Evolutionary conservation across 2,797 vertebrate species (phyloP).

Genomic region (Poeciliopsis turneri): DNA sequence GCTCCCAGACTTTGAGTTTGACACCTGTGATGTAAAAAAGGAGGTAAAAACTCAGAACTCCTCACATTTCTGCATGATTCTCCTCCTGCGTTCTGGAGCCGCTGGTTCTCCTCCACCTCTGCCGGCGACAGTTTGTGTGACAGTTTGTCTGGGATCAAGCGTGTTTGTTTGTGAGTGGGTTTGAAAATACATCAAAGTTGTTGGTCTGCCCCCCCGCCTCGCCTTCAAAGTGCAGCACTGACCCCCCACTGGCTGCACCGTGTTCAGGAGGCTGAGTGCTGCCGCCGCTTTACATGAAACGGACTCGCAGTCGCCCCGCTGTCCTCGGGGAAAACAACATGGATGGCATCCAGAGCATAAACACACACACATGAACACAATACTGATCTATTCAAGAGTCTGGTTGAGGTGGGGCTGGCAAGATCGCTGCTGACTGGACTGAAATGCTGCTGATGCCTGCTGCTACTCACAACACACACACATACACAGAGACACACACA

Average conservation of each 20-base stretch:
- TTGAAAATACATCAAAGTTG: constrained; percentile 31
- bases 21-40: not conserved
- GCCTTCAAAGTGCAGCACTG: constrained; percentile 29
- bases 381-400: constrained; percentile 77
- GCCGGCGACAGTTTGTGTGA: not conserved
- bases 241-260: constrained; percentile 19
- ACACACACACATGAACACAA: constrained; percentile 24
- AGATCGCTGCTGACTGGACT: constrained; percentile 75
- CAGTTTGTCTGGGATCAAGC: constrained; percentile 7
- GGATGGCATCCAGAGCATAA: constrained; percentile 23
- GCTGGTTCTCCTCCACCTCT: not conserved
- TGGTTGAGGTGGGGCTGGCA: constrained; percentile 65
- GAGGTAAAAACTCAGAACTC: not conserved
- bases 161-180: constrained; percentile 19
- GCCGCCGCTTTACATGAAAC: constrained; percentile 16
- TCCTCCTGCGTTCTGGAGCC: not conserved
- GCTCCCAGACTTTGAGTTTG: no score
- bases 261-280: constrained; percentile 3
- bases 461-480: constrained; percentile 62
- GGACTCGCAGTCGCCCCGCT: constrained; percentile 5
- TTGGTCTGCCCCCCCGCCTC: constrained; percentile 5
- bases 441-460: constrained; percentile 78
- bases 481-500: constrained; percentile 31
- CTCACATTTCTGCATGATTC: not conserved
- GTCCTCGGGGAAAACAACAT: constrained; percentile 25